Conservation (phyloP, 2,113 vertebrate species). For the Rhinolophus ferrumequinum region DNA sequence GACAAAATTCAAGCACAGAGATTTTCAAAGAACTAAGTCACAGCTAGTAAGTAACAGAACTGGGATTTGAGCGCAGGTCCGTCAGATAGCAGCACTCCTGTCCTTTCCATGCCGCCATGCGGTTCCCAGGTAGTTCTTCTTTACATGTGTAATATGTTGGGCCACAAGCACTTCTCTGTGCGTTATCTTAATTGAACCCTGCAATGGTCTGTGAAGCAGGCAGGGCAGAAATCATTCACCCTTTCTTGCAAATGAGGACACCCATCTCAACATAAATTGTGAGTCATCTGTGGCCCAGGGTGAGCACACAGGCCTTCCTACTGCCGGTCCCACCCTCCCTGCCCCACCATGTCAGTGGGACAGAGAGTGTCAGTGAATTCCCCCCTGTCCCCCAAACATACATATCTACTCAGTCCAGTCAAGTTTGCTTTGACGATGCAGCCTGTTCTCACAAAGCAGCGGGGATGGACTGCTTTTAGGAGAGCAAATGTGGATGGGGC, state of each 20-base stretch:
- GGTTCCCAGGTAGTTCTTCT: neutral
- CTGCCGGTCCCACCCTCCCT: neutral
- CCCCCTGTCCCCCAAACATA: neutral
- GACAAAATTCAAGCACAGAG: neutral
- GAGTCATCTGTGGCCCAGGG: neutral
- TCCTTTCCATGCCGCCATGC: no score
- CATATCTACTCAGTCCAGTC: neutral
- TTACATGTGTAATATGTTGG: neutral
- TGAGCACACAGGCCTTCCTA: neutral
- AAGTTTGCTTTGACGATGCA: fast-evolving
- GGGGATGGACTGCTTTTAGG: neutral
- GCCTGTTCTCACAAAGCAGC: neutral
- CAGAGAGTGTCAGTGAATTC: neutral
- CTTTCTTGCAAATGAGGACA: neutral
- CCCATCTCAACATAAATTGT: neutral
- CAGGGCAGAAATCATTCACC: neutral
- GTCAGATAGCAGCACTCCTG: neutral
- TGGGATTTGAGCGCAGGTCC: neutral
- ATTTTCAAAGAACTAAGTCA: neutral
- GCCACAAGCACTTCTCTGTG: neutral
- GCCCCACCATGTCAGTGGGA: neutral
- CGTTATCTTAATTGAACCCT: neutral
- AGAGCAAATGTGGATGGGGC: neutral
- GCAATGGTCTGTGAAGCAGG: neutral
- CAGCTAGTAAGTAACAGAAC: neutral